Conservation (phyloP, 2,797 vertebrate genomes). For the Sciurus vulgaris region DNA sequence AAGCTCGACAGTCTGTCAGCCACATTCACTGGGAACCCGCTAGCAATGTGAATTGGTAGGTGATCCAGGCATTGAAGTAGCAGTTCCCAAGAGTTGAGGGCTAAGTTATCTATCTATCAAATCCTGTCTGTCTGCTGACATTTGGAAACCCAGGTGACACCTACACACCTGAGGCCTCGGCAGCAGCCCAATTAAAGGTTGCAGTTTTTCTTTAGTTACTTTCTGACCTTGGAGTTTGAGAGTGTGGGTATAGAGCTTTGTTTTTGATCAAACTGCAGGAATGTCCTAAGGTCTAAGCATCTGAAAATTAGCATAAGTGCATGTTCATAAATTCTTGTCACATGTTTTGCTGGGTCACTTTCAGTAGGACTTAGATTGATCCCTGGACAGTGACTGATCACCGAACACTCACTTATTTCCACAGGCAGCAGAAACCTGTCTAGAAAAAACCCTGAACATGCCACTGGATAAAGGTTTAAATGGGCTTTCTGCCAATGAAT, state of each 20-base stretch:
- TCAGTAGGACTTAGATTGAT: conserved; percentile 12
- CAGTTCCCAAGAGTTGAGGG: conserved; percentile 67
- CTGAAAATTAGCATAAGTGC: conserved; percentile 33
- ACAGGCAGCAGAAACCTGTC: conserved; percentile 69
- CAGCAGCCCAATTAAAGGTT: conserved; percentile 75
- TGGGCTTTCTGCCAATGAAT: conserved; percentile 73
- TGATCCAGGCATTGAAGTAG: conserved; percentile 57
- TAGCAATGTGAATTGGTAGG: conserved; percentile 64
- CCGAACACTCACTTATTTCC: conserved; percentile 41
- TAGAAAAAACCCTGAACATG: conserved; percentile 49
- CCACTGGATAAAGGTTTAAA: conserved; percentile 75
- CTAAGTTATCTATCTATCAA: conserved; percentile 78
- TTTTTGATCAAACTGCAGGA: conserved; percentile 37
- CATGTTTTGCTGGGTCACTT: conserved; percentile 21
- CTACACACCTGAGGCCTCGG: conserved; percentile 65
- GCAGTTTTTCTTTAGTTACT: conserved; percentile 71
- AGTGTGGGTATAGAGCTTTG: not conserved
- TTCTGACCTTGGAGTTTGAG: conserved; percentile 72
- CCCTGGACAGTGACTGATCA: conserved; percentile 51
- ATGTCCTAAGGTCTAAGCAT: conserved; percentile 4
- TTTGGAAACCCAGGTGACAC: conserved; percentile 67
- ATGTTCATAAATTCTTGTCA: not conserved
- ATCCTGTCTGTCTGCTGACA: conserved; percentile 75
- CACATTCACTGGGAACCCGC: not conserved
- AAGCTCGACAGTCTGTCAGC: conserved; percentile 69